phyloP scores from a whole-genome alignment of 92 coral and sea anemone species.

The Epizoanthus ramosus region DNA sequence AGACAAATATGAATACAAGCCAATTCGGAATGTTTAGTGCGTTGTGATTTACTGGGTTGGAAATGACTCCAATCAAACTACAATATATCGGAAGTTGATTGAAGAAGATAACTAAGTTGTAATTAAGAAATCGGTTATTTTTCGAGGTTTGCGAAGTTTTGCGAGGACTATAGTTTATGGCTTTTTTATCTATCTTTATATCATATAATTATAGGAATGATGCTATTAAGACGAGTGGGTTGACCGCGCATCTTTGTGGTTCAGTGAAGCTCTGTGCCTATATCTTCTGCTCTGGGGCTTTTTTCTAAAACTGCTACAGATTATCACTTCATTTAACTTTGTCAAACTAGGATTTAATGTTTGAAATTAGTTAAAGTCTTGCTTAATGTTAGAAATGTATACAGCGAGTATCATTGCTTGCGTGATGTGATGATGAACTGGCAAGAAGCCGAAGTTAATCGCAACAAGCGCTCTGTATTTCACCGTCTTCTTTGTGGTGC shows the following conservation, averaged over 20 bases:
- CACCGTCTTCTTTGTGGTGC: background rate
- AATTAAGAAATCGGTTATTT: constrained; percentile 11
- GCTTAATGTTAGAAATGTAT: background rate
- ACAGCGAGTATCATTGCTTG: background rate
- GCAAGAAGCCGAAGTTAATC: background rate
- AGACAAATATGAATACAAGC: background rate
- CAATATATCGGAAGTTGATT: background rate
- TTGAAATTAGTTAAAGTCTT: background rate
- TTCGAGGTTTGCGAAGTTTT: background rate
- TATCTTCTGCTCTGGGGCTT: background rate
- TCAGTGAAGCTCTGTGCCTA: background rate
- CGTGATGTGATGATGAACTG: background rate
- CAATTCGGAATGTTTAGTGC: background rate
- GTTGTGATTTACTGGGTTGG: background rate
- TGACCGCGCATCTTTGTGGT: background rate
- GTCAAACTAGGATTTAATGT: background rate
- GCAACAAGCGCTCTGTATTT: background rate
- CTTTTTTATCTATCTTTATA: background rate
- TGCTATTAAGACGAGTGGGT: background rate
- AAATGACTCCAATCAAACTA: background rate
- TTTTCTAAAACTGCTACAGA: background rate
- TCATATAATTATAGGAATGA: background rate
- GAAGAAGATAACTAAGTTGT: background rate
- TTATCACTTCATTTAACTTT: background rate
- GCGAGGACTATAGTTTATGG: constrained; percentile 7